Evolutionary conservation across 2,888 invertebrate genomes (phyloP).

Genomic region (Diabrotica balteata): DNA sequence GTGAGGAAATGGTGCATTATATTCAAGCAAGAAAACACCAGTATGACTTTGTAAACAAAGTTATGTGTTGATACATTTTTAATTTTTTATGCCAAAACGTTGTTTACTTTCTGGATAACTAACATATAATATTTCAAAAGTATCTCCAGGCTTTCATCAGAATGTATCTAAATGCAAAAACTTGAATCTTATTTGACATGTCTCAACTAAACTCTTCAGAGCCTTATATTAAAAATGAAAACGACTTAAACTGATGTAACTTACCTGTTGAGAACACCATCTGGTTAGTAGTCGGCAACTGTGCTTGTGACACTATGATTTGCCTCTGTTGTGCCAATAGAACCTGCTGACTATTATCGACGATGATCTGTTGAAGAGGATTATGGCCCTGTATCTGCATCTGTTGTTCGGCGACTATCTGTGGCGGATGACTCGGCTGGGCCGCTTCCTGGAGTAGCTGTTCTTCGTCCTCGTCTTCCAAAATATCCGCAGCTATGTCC

Average conservation of each 20-base stretch:
- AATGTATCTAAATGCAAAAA: too few species aligned
- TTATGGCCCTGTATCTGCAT: constrained; percentile 35
- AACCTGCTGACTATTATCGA: constrained; percentile 57
- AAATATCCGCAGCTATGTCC: constrained; percentile 82
- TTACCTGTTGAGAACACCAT: constrained; percentile 48
- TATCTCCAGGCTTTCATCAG: too few species aligned
- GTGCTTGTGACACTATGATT: constrained; percentile 62
- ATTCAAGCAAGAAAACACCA: too few species aligned
- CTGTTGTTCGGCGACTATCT: constrained; percentile 27
- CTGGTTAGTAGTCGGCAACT: constrained; percentile 47
- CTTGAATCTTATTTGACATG: not conserved
- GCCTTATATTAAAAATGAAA: too few species aligned
- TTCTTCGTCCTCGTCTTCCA: constrained; percentile 79
- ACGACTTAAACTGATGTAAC: not conserved
- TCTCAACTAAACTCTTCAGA: not conserved
- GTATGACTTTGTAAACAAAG: too few species aligned
- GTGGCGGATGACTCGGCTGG: constrained; percentile 33
- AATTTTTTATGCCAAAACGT: too few species aligned
- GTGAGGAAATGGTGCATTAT: too few species aligned
- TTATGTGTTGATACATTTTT: too few species aligned
- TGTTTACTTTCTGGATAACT: too few species aligned
- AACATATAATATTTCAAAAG: too few species aligned
- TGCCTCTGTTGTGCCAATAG: constrained; percentile 61
- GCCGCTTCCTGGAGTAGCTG: constrained; percentile 56
- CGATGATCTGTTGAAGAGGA: constrained; percentile 51